These are phyloP conservation scores for Thaumatotibia leucotreta DNA, from an alignment of 1,140 invertebrate genomes.

Conservation along the genomic window DNA sequence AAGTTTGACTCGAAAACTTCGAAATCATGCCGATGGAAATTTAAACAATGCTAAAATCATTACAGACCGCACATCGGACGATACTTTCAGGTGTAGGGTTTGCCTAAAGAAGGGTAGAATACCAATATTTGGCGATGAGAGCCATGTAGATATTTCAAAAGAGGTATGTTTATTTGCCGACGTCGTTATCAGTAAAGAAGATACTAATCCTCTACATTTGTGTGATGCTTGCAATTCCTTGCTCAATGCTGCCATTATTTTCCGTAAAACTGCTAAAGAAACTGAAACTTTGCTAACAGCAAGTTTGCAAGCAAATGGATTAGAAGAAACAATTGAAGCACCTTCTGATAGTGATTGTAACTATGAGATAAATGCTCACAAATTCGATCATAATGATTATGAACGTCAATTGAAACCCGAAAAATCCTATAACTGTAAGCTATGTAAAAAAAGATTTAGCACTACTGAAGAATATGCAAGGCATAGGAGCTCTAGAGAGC, in stretches of 20 bases:
- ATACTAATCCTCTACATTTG: slow-evolving; percentile 33
- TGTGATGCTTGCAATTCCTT: slow-evolving; percentile 29
- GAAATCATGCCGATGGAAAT: background rate
- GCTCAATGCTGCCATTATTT: slow-evolving; percentile 33
- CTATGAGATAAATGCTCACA: background rate
- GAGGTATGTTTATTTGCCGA: slow-evolving; percentile 26
- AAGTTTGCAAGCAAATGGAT: slow-evolving; percentile 12
- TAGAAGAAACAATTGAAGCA: background rate
- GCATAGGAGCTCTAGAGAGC: slow-evolving; percentile 28
- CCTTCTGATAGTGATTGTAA: background rate
- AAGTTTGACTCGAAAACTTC: background rate
- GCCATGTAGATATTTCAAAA: slow-evolving; percentile 25
- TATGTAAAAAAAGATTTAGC: slow-evolving; percentile 23
- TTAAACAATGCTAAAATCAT: slow-evolving; percentile 1
- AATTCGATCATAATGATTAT: background rate
- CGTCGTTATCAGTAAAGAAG: slow-evolving; percentile 30
- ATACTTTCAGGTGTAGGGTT: slow-evolving; percentile 28
- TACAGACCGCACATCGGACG: background rate
- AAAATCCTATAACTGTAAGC: slow-evolving; percentile 24
- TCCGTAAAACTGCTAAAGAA: slow-evolving; percentile 34
- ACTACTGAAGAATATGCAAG: slow-evolving; percentile 16
- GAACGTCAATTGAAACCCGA: background rate
- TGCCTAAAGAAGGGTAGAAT: slow-evolving; percentile 35
- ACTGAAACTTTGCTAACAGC: slow-evolving; percentile 29
- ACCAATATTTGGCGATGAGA: slow-evolving; percentile 29